Evolutionary conservation across 2,797 vertebrate species (phyloP), one percentile per base, ranked within the genome.

Genomic region (Arvicola amphibius): DNA sequence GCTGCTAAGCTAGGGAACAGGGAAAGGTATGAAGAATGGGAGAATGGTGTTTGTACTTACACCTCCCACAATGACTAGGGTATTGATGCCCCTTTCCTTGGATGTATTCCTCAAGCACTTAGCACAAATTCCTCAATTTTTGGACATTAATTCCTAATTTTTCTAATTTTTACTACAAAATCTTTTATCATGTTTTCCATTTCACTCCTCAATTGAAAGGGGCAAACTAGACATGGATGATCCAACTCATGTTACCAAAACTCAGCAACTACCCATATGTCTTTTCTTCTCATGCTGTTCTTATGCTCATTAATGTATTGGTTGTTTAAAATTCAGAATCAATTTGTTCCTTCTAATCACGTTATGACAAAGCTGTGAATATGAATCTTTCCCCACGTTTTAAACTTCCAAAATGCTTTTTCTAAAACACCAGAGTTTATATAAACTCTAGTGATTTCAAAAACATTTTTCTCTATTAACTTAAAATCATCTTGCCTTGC

Each of bases 391-490:
- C 8, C 3, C 11, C 61, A 77, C 61, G 63, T 76, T 92, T 89
- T 48, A 51, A 92, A 81, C 34, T 96, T 94, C 27, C 88, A 56
- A 96, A 85, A 83, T 95, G 21, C 91, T 95, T 76, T 97, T 96
- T 90, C 76, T 92, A 48, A 37, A 85, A 79, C 63, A 90, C 93
- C 86, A 83, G 40, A 95, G 85, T 86, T 53, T 90, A 78, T 79
- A 77, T 78, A 93, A 96, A 69, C 56, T 91, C 77, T 40, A 94
- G 29, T 90, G 77, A 93, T 90, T 91, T 94, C 92, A 95, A 94
- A 96, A 97, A 77, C 95, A 96, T 14, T 94, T 94, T 94, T 61
- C 61, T 93, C 61, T 94, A 94, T 97, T 97, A 97, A 96, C 76
- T 88, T 95, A 88, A 94, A 96, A 95, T 92, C 61, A 85, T 63